Base-by-base conservation (phyloP, 2,888 invertebrate genomes). In the Fragum fragum region DNA sequence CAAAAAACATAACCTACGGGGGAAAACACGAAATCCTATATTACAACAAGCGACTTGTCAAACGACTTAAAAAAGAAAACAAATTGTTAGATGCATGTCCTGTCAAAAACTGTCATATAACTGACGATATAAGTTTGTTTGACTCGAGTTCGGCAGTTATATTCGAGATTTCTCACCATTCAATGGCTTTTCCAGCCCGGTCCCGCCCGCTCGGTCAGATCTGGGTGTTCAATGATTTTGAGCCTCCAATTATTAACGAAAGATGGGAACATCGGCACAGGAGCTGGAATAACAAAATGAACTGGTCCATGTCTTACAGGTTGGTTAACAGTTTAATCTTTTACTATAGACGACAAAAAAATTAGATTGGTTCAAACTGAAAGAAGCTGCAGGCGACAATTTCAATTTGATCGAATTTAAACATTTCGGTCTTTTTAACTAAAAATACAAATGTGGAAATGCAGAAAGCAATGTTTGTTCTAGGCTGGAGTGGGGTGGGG, bases 271-370 rank as follows among this genome's bases (percentile, higher is more conserved):
- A 73, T 47, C 73, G 73, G 3, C 73, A 61, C 18, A 21, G 39
- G 0, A 61, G 29, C 23, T 73, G 73, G 73, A 61, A 59, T 18
- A 36, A 23, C 0, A 57, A 57, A 6, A 39, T 73, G 42, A 73
- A 73, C 73, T 73, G 73, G 73, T 73, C 73, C 16, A 73, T 73
- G 73, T 42, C 59, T 14, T 59, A 36, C 47, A 73, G 73, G 73
- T 73, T 59, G 28, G 29, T 63, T 14, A 26, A 36, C 9, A n/a
- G n/a, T n/a, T n/a, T n/a, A n/a, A n/a, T n/a, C n/a, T n/a, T n/a
- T n/a, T n/a, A n/a, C n/a, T n/a, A n/a, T n/a, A n/a, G n/a, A n/a
- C n/a, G n/a, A n/a, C n/a, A n/a, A n/a, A n/a, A n/a, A n/a, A n/a
- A n/a, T n/a, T n/a, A n/a, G n/a, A n/a, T n/a, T n/a, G n/a, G n/a